phyloP scores from a whole-genome alignment of 2,888 invertebrate species.

The Dolomedes plantarius region DNA sequence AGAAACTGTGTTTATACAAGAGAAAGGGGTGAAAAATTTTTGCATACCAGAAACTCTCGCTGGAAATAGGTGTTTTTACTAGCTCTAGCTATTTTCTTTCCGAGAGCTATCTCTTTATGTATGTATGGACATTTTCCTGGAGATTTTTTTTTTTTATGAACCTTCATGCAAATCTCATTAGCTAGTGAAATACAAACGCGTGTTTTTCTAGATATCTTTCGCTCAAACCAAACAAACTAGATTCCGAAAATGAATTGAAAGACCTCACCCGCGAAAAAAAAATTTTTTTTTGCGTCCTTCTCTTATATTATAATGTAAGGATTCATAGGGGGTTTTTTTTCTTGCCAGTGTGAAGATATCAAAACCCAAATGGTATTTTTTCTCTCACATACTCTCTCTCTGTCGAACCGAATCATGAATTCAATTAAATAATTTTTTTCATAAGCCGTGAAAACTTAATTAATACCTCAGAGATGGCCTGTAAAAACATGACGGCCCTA shows the following conservation, averaged over 20 bases:
- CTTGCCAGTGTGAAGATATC: background rate
- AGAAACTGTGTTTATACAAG: conserved; percentile 26
- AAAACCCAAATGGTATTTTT: background rate
- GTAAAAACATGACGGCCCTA: conserved; percentile 39
- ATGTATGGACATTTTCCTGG: background rate
- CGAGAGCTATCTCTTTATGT: background rate
- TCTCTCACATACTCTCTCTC: background rate
- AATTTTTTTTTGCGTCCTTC: background rate
- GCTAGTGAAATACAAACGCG: conserved; percentile 28
- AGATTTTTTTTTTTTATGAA: background rate
- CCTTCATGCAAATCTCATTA: conserved; percentile 55
- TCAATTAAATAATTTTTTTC: conserved; percentile 58
- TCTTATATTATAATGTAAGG: background rate
- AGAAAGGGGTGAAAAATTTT: conserved; percentile 29
- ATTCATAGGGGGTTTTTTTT: background rate
- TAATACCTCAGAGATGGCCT: conserved; percentile 36
- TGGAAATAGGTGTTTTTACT: conserved; percentile 18
- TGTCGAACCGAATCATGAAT: conserved; percentile 20
- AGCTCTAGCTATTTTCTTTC: conserved; percentile 1
- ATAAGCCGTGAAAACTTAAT: conserved; percentile 43
- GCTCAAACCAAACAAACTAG: conserved; percentile 50
- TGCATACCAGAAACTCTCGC: background rate
- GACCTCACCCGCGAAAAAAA: background rate
- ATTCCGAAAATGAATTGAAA: conserved; percentile 41
- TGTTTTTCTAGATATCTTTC: conserved; percentile 50